Conservation (phyloP, 2,797 vertebrate genomes). For the Lepidocolaptes lacrymiger region DNA sequence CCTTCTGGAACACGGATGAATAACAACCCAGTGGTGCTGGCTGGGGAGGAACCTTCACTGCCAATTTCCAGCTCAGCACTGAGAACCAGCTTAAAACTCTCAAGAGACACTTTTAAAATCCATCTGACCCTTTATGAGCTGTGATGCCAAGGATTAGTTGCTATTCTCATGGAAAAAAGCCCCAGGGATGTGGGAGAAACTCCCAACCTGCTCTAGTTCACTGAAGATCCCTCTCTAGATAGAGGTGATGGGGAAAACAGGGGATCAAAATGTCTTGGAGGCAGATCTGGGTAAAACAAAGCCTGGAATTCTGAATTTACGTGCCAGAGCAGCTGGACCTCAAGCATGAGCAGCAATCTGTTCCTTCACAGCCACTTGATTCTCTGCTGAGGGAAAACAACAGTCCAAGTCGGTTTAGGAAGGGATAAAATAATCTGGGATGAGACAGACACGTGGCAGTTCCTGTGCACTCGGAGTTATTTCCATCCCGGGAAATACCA, state of each 20-base stretch:
- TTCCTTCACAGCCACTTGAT: background rate
- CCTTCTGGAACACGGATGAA: background rate
- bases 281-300: background rate
- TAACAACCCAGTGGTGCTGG: background rate
- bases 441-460: background rate
- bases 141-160: background rate
- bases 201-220: too few species aligned
- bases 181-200: background rate
- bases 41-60: background rate
- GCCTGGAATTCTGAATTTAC: background rate
- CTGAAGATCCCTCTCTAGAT: background rate
- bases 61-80: background rate
- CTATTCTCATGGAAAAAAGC: accelerated
- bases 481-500: background rate
- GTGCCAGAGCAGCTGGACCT: background rate
- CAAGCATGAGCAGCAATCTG: background rate
- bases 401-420: too few species aligned
- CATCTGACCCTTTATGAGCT: background rate
- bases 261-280: background rate
- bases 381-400: background rate
- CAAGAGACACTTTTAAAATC: background rate
- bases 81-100: background rate
- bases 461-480: background rate
- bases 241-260: background rate
- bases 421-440: too few species aligned